These are phyloP conservation scores for Eretmochelys imbricata DNA, from an alignment of 2,113 vertebrate genomes.

Conservation along the genomic window DNA sequence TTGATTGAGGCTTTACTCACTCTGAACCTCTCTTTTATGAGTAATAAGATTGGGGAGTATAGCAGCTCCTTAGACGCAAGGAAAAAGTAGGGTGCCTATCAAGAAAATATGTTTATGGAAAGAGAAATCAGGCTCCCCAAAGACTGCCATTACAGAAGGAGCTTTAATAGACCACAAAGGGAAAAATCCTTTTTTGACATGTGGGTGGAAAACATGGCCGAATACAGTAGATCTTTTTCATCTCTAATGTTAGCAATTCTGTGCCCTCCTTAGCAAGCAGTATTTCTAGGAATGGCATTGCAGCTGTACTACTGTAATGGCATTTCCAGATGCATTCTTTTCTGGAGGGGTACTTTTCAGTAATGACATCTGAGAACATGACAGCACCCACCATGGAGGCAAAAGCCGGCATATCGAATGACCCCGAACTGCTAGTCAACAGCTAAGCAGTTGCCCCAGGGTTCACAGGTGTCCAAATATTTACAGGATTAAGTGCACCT, in stretches of 20 bases:
- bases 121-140: not conserved
- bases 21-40: not conserved
- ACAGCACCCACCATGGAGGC: too few species aligned
- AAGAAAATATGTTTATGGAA: not conserved
- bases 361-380: not conserved
- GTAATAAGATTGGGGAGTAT: not conserved
- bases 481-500: not conserved
- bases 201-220: not conserved
- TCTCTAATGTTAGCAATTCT: not conserved
- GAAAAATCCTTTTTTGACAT: too few species aligned
- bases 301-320: not conserved
- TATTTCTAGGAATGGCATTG: not conserved
- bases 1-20: not conserved
- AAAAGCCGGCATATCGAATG: not conserved
- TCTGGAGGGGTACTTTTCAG: not conserved
- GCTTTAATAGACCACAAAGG: not conserved
- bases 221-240: not conserved
- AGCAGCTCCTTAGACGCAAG: not conserved
- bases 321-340: not conserved
- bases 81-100: not conserved
- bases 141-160: not conserved
- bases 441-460: not conserved
- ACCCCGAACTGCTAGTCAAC: not conserved
- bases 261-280: not conserved
- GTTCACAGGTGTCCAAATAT: not conserved